Evolutionary conservation across 2,888 invertebrate genomes (phyloP).

Genomic region (Drosophila greeni): DNA sequence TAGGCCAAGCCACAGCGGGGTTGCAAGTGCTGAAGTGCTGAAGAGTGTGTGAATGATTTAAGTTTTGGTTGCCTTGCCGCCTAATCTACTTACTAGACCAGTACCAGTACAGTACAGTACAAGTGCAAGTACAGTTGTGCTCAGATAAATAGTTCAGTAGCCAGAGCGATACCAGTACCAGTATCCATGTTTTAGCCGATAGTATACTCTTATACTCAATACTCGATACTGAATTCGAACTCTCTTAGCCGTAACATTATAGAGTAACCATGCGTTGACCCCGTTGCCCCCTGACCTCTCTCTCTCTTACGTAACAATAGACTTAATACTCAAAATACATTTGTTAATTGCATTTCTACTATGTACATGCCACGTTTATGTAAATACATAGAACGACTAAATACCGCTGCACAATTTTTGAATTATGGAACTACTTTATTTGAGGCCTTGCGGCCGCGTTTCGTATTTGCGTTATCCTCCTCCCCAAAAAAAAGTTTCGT

Average conservation of each 20-base stretch:
- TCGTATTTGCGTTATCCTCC: slow-evolving; percentile 50
- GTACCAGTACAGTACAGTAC: slow-evolving; percentile 27
- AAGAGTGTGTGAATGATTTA: slow-evolving; percentile 63
- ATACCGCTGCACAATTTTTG: slow-evolving; percentile 61
- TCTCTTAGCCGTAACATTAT: slow-evolving; percentile 36
- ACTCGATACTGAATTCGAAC: slow-evolving; percentile 33
- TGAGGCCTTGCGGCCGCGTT: slow-evolving; percentile 53
- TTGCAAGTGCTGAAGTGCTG: slow-evolving; percentile 49
- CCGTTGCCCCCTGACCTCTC: slow-evolving; percentile 23
- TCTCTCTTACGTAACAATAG: slow-evolving; percentile 35
- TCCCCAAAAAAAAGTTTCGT: slow-evolving; percentile 47
- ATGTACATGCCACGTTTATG: slow-evolving; percentile 63
- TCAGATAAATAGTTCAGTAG: slow-evolving; percentile 47
- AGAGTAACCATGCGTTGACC: slow-evolving; percentile 40
- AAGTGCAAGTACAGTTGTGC: slow-evolving; percentile 45
- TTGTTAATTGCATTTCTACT: slow-evolving; percentile 41
- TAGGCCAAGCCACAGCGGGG: slow-evolving; percentile 58
- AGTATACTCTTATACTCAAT: slow-evolving; percentile 17
- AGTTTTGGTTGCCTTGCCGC: slow-evolving; percentile 60
- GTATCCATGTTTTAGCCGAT: slow-evolving; percentile 26
- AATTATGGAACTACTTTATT: slow-evolving; percentile 51
- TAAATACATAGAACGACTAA: slow-evolving; percentile 67
- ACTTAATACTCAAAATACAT: slow-evolving; percentile 35
- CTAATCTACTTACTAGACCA: slow-evolving; percentile 49
- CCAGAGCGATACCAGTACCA: slow-evolving; percentile 46